These are phyloP conservation scores for Ostrea denselamellosa DNA, from an alignment of 1,140 invertebrate species.

Conservation along the genomic window DNA sequence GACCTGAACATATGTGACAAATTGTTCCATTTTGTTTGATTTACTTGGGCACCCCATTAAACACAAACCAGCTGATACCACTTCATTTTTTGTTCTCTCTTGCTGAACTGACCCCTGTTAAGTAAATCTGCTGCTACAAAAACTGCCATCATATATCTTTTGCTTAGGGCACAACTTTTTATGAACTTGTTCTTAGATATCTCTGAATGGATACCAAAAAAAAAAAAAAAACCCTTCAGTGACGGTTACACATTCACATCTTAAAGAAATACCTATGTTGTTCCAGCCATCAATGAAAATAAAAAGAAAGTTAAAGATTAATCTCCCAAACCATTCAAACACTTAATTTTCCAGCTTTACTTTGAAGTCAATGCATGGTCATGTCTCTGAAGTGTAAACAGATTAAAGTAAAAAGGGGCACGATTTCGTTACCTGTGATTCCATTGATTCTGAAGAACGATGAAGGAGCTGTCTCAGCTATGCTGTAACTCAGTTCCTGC, in stretches of 20 bases:
- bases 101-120: not conserved
- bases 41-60: not conserved
- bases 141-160: not conserved
- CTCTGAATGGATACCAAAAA: slow-evolving; percentile 20
- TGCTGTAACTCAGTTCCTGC: slow-evolving; percentile 86
- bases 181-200: not conserved
- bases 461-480: slow-evolving; percentile 93
- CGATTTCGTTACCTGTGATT: slow-evolving; percentile 84
- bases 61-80: slow-evolving; percentile 8
- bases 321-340: not conserved
- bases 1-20: slow-evolving; percentile 1
- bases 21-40: slow-evolving; percentile 22
- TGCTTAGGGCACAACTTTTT: not conserved
- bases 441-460: slow-evolving; percentile 93
- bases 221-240: not conserved
- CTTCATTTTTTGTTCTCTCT: not conserved
- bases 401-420: not conserved
- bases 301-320: slow-evolving; percentile 19
- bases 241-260: not conserved
- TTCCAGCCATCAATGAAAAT: not conserved
- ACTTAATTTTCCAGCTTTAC: not conserved
- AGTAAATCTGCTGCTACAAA: not conserved
- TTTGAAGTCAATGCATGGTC: slow-evolving; percentile 34
- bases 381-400: slow-evolving; percentile 4
- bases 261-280: slow-evolving; percentile 20